A percentile compares a stretch with the other conserved stretches of the same genome.
Conservation (phyloP, 2,113 vertebrate genomes). For the Chamaea fasciata region DNA sequence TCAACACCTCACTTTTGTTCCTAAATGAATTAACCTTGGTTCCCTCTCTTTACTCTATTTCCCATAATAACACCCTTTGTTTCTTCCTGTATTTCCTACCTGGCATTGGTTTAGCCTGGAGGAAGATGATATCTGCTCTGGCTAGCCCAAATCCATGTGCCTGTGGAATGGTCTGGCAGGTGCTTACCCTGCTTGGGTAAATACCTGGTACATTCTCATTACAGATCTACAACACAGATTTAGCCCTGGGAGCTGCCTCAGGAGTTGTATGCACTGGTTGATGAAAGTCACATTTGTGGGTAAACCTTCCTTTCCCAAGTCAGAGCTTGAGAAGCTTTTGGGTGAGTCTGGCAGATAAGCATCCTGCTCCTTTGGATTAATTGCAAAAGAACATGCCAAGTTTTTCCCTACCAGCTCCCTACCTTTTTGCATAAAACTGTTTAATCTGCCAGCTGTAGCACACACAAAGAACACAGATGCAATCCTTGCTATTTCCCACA, state of each 20-base stretch:
- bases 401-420: background rate
- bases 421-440: background rate
- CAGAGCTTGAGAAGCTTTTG: background rate
- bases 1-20: background rate
- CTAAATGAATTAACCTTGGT: background rate
- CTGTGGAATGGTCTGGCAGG: background rate
- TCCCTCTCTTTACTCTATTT: background rate
- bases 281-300: background rate
- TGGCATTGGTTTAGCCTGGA: background rate
- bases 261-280: background rate
- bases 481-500: background rate
- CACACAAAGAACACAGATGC: background rate
- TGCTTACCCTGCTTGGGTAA: background rate
- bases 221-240: rapidly evolving
- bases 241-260: background rate
- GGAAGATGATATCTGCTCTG: background rate
- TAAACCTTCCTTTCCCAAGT: background rate
- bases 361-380: background rate
- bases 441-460: background rate
- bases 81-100: background rate
- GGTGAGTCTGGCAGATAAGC: background rate
- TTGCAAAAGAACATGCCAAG: background rate
- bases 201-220: background rate
- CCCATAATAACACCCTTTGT: background rate
- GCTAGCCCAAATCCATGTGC: background rate